Evolutionary conservation across 2,797 vertebrate genomes (phyloP), one percentile per base, ranked within the genome.

Genomic region (Apogon hyalosoma): DNA sequence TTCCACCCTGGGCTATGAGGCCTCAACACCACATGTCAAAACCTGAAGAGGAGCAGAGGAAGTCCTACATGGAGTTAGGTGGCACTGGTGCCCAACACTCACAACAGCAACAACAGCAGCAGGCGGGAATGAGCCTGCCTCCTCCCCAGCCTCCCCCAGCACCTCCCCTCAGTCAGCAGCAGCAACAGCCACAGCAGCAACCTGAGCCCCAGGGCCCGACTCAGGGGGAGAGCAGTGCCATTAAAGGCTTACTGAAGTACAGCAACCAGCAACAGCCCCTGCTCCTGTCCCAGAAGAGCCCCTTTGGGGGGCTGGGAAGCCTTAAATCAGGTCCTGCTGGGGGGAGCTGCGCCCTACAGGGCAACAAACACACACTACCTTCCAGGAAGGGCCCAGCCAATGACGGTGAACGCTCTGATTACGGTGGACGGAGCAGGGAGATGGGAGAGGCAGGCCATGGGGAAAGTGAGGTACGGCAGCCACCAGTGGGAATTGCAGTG

Each of bases 191-290:
- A 47, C 91, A 92, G 76, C 90, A 89, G 75, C 92, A 92, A 70
- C 80, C 90, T 54, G 92, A 93, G 60, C 72, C 89, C 60, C 85
- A 93, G 66, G 87, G 80, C 63, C 80, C 82, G 52, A 82, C 84
- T 63, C 94, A 96, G 0, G 95, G 93, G 0, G 97, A 98, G 84
- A 95, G 93, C 58, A 97, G 95, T 0, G 97, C 97, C 87, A 98
- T 98, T 96, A 98, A 98, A 88, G 96, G 92, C 89, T 91, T 99
- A 73, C 92, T 99, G 4, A 97, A 98, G 73, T 99, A 99, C 88
- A 98, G 97, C 93, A 96, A 93, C 86, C 97, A 97, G 86, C 93
- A 94, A 73, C 93, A 92, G 92, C 96, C 45, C 86, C 96, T 94
- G 90, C 94, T 70, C 75, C 83, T 96, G 24, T 95, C 97, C 42